Evolutionary conservation across 2,113 vertebrate species (phyloP).

Genomic region (human): DNA sequence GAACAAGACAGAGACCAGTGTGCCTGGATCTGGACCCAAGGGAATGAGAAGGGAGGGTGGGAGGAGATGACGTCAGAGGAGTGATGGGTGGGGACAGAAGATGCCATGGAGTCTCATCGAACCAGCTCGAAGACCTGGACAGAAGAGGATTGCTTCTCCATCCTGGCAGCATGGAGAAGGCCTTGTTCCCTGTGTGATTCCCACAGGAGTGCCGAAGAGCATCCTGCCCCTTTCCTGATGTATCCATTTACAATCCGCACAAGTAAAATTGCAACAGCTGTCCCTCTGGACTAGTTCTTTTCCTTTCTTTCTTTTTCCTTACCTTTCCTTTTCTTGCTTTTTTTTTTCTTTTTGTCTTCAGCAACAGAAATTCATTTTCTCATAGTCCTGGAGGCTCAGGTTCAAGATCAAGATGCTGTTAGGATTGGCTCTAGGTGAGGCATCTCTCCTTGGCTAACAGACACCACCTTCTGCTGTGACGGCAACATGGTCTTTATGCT

Average conservation of each 20-base stretch:
- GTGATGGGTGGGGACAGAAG: too few species aligned
- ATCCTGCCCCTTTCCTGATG: neutral
- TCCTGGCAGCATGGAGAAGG: fast-evolving
- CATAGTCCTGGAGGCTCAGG: neutral
- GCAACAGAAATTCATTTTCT: neutral
- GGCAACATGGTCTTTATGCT: neutral
- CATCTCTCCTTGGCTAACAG: neutral
- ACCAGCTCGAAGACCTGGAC: neutral
- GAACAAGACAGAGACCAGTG: neutral
- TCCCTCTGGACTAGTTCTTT: neutral
- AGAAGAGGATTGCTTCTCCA: too few species aligned
- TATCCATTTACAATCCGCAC: neutral
- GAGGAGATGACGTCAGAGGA: too few species aligned
- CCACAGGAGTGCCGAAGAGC: neutral
- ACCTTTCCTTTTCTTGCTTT: neutral
- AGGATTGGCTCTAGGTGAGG: neutral
- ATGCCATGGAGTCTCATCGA: fast-evolving
- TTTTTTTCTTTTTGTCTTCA: neutral
- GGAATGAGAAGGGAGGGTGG: neutral
- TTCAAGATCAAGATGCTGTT: neutral
- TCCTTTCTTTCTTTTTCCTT: neutral
- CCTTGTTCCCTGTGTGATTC: neutral
- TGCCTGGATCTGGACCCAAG: fast-evolving
- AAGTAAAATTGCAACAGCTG: neutral
- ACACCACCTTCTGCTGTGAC: neutral